These are phyloP conservation scores for Agrotis puta DNA, from an alignment of 2,888 invertebrate genomes.

Conservation along the genomic window DNA sequence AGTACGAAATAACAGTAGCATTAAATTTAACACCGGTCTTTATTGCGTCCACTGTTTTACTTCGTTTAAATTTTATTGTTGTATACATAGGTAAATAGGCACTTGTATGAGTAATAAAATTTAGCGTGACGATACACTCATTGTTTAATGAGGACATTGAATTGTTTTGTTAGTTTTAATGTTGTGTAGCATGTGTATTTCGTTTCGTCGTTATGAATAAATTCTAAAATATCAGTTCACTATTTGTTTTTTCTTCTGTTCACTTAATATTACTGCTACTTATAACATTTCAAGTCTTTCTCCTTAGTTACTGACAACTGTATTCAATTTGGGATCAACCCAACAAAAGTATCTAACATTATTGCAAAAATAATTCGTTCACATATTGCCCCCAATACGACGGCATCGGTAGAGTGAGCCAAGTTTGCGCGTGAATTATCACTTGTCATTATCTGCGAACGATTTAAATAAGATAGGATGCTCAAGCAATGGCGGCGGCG, in stretches of 20 bases:
- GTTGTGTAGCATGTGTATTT: background rate
- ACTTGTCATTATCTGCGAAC: conserved; percentile 81
- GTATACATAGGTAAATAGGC: background rate
- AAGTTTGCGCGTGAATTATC: conserved; percentile 78
- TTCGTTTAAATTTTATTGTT: conserved; percentile 16
- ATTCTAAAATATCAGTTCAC: background rate
- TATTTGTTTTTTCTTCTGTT: too few relatives aligned
- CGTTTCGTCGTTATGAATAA: background rate
- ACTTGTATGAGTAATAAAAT: conserved; percentile 15
- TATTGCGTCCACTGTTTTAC: conserved; percentile 27
- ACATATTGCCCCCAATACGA: conserved; percentile 16
- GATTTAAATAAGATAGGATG: conserved; percentile 74
- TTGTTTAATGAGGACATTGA: background rate
- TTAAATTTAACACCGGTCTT: conserved; percentile 27
- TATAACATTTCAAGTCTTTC: background rate
- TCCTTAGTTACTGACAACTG: background rate
- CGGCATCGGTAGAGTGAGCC: conserved; percentile 9
- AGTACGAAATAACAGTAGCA: conserved; percentile 26
- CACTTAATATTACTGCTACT: background rate
- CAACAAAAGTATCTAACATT: background rate
- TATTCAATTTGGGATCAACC: background rate
- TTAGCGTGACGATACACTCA: background rate
- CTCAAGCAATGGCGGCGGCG: conserved; percentile 66
- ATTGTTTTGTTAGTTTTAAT: conserved; percentile 17
- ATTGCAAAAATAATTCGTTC: conserved; percentile 28